These are phyloP conservation scores for Aulostomus chinensis DNA, from an alignment of 2,797 vertebrate species.

Conservation along the genomic window DNA sequence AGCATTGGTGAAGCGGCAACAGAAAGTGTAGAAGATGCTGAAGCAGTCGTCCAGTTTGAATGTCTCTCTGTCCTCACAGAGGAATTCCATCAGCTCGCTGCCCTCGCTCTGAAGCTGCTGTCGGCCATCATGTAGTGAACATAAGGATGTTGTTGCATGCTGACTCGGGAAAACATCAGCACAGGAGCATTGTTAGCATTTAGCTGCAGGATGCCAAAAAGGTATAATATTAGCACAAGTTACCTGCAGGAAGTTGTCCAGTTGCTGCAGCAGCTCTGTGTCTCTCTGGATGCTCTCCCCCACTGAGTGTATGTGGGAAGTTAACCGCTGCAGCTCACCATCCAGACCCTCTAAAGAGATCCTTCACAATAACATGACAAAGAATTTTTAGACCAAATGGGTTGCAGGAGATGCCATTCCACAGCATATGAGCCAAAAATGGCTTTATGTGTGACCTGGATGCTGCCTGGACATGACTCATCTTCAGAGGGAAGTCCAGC, in stretches of 20 bases:
- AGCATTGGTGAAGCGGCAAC: conserved; percentile 85
- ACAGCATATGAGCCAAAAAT: no score
- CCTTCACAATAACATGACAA: conserved; percentile 69
- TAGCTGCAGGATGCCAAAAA: no score
- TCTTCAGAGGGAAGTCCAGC: conserved; percentile 85
- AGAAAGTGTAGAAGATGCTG: conserved; percentile 89
- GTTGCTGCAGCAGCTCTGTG: conserved; percentile 84
- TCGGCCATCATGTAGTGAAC: conserved; percentile 74
- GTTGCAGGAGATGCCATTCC: not conserved
- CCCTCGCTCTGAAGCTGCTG: conserved; percentile 80
- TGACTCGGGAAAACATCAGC: not conserved
- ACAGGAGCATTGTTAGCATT: no score
- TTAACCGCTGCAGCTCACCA: conserved; percentile 81
- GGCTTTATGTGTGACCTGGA: conserved; percentile 78
- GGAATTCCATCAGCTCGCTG: conserved; percentile 89
- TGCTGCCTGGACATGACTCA: conserved; percentile 83
- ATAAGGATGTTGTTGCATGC: conserved; percentile 58
- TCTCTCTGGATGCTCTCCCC: conserved; percentile 83
- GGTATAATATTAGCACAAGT: no score
- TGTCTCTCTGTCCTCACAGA: conserved; percentile 91
- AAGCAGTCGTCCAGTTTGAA: conserved; percentile 93
- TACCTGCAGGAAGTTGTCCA: conserved; percentile 89
- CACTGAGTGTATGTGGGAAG: conserved; percentile 77
- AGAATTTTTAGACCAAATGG: no score
- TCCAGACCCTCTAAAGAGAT: conserved; percentile 87